Percentiles rank a stretch among this genome's conserved stretches.
phyloP scores from a whole-genome alignment of 1,140 invertebrate species.

The Lasaia peninsularis region DNA sequence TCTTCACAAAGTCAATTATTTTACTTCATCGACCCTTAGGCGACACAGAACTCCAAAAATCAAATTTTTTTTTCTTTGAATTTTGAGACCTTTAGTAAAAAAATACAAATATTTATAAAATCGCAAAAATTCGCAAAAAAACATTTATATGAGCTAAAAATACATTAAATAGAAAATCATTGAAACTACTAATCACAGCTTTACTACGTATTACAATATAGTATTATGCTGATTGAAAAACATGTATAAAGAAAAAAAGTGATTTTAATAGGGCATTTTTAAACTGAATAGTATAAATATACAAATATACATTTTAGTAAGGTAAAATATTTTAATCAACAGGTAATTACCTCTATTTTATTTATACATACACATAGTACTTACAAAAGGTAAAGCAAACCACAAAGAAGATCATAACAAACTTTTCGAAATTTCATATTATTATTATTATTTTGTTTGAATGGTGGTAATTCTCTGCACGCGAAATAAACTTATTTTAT shows the following conservation, averaged over 20 bases:
- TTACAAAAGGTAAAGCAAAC: no score
- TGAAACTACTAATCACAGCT: neutral
- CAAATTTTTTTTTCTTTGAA: neutral
- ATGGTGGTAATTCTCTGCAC: no score
- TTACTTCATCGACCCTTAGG: neutral
- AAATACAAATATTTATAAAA: neutral
- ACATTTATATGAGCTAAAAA: neutral
- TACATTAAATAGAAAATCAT: neutral
- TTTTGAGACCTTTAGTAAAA: neutral
- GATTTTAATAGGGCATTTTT: no score
- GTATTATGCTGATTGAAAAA: no score
- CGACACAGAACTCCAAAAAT: neutral
- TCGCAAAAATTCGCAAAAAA: slow-evolving; percentile 1
- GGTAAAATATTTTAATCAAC: neutral
- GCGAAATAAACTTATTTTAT: no score
- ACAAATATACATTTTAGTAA: neutral
- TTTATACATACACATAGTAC: no score
- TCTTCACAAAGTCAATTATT: neutral
- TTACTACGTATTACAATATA: neutral
- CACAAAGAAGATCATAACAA: no score
- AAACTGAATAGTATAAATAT: neutral
- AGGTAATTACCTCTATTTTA: no score
- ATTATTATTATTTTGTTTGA: no score
- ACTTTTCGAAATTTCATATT: no score
- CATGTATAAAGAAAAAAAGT: no score